These are phyloP conservation scores for Cyanoderma ruficeps DNA, from an alignment of 2,113 vertebrate species.

Conservation along the genomic window DNA sequence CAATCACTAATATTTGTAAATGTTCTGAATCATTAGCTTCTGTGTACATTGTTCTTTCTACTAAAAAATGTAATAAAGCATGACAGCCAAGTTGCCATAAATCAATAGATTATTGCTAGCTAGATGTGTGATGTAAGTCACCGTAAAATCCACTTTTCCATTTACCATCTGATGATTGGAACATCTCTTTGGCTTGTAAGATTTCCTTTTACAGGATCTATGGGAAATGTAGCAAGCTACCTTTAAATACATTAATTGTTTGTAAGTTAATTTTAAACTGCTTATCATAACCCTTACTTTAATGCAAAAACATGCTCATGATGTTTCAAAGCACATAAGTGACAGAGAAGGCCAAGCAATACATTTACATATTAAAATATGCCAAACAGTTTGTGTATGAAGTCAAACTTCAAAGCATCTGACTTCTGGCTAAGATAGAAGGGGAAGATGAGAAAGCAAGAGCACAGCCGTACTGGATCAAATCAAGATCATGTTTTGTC, in stretches of 20 bases:
- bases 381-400: not conserved
- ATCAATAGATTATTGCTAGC: not conserved
- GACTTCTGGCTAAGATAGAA: not conserved
- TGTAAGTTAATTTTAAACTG: not conserved
- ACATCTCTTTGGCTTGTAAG: not conserved
- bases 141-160: rapidly evolving
- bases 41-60: not conserved
- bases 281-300: not conserved
- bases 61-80: not conserved
- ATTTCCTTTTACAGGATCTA: not conserved
- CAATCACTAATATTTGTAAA: not conserved
- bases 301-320: not conserved
- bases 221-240: not conserved
- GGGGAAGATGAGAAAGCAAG: not conserved
- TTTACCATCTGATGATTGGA: not conserved
- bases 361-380: not conserved
- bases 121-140: not conserved
- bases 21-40: not conserved
- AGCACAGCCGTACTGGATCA: not conserved
- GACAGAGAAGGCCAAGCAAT: not conserved
- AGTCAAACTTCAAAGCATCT: not conserved
- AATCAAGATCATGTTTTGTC: not conserved
- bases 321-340: not conserved
- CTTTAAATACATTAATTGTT: not conserved
- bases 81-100: not conserved